Evolutionary conservation across 2,113 vertebrate species (phyloP).

Genomic region (Macrotus californicus): DNA sequence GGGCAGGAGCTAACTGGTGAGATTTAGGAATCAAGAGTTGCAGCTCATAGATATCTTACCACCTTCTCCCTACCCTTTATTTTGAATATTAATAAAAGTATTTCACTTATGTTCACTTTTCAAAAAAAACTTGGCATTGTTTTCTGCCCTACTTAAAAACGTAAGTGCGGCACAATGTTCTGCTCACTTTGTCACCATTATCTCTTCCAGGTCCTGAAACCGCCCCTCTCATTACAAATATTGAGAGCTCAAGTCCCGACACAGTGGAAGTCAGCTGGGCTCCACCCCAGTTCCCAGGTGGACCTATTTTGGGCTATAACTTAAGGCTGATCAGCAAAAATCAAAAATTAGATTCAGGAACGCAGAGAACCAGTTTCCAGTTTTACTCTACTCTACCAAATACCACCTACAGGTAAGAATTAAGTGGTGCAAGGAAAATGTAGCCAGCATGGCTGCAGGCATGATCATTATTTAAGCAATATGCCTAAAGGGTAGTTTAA

Average conservation of each 20-base stretch:
- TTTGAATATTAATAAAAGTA: conserved; percentile 8
- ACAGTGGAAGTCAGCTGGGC: conserved; percentile 83
- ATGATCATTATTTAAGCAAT: neutral
- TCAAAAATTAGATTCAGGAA: conserved; percentile 70
- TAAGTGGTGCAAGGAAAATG: neutral
- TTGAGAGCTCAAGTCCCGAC: conserved; percentile 77
- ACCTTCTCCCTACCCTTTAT: neutral
- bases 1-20: neutral
- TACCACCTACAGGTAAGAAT: conserved; percentile 81
- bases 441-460: accelerated
- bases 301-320: conserved; percentile 83
- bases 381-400: conserved; percentile 82
- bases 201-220: conserved; percentile 77
- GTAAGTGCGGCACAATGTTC: neutral
- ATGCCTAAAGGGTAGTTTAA: neutral
- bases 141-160: neutral
- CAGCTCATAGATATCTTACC: neutral
- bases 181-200: neutral
- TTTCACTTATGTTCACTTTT: neutral
- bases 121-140: neutral
- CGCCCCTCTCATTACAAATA: conserved; percentile 75
- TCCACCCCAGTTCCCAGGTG: conserved; percentile 79
- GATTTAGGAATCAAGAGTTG: neutral
- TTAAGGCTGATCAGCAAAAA: conserved; percentile 77
- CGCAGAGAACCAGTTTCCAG: conserved; percentile 78